Evolutionary conservation across 2,888 invertebrate species (phyloP), one percentile per base, ranked within the genome.

Genomic region (Yponomeuta sedellus): DNA sequence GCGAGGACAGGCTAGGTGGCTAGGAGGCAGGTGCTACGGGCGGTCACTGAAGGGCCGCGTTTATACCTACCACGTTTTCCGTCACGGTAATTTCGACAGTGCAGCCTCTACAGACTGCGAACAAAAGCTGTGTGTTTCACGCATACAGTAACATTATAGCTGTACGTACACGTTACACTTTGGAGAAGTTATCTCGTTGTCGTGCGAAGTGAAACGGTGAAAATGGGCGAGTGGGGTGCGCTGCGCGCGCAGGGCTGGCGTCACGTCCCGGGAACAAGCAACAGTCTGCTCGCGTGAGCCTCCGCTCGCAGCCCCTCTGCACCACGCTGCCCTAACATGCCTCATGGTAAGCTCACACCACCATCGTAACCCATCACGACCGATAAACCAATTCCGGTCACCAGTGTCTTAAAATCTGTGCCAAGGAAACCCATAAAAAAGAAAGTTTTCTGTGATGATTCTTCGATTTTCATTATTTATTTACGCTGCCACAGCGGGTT

Each of bases 221-320:
- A 58, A 20, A 2, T 19, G 20, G 22, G 12, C 22, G 59, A 25
- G 20, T 59, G 22, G 73, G 73, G 75, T 75, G 78, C 73, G 68
- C 3, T 85, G 88, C 88, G 89, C 88, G 77, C 85, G 84, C 86
- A 84, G 67, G 73, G 77, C 71, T 75, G 75, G 75, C 84, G 86
- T 81, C 86, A 86, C 81, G 34, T 57, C 66, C 66, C 62, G 52
- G 81, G 77, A 3, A 39, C 73, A 78, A 86, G 89, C 89, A 90
- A 90, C 89, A 90, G 89, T 90, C 87, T 88, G 88, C 82, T 84
- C 85, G 83, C 83, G 88, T 84, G 84, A 81, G 84, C 86, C 86
- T 79, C 70, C 78, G 80, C 77, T 77, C 78, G 80, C 84, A 77
- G 79, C 77, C 78, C 78, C 79, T 74, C 77, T 72, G 74, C 74